Evolutionary conservation across 1,140 invertebrate species (phyloP).

Genomic region (Diploscapter pachys): DNA sequence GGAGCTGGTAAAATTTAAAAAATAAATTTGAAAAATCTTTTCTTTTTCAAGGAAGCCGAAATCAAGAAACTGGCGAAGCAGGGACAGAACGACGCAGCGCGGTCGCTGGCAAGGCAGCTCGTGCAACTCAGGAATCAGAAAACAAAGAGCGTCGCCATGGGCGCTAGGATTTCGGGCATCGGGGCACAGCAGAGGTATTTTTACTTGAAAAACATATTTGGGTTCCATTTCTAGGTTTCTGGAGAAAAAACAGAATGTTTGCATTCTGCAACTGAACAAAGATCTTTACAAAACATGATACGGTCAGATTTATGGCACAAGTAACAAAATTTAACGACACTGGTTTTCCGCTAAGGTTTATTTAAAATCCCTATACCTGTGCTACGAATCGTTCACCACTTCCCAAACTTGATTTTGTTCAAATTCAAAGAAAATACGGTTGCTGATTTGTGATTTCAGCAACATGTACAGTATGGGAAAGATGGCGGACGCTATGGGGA

Average conservation of each 20-base stretch:
- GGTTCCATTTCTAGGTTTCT: too few relatives aligned
- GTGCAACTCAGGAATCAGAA: constrained; percentile 82
- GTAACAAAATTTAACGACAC: too few relatives aligned
- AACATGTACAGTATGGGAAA: constrained; percentile 82
- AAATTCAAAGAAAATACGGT: neutral
- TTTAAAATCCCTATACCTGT: too few relatives aligned
- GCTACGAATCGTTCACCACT: neutral
- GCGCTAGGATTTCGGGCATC: constrained; percentile 72
- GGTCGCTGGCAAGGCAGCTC: constrained; percentile 79
- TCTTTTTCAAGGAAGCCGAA: constrained; percentile 71
- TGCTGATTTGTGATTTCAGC: constrained; percentile 60
- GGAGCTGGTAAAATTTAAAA: constrained; percentile 69
- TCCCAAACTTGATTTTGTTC: constrained; percentile 21
- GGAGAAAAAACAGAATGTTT: too few relatives aligned
- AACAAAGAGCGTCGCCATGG: constrained; percentile 73
- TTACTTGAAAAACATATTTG: too few relatives aligned
- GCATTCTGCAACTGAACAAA: constrained; percentile 12
- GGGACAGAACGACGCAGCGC: constrained; percentile 75
- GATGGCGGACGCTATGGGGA: constrained; percentile 78
- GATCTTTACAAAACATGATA: constrained; percentile 21
- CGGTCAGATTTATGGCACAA: neutral
- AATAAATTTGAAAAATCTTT: constrained; percentile 8
- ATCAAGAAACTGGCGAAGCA: constrained; percentile 82
- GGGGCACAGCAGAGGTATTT: constrained; percentile 73
- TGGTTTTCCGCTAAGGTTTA: too few relatives aligned